Evolutionary conservation across 2,113 vertebrate species (phyloP).

Genomic region (Chelonoidis abingdonii): DNA sequence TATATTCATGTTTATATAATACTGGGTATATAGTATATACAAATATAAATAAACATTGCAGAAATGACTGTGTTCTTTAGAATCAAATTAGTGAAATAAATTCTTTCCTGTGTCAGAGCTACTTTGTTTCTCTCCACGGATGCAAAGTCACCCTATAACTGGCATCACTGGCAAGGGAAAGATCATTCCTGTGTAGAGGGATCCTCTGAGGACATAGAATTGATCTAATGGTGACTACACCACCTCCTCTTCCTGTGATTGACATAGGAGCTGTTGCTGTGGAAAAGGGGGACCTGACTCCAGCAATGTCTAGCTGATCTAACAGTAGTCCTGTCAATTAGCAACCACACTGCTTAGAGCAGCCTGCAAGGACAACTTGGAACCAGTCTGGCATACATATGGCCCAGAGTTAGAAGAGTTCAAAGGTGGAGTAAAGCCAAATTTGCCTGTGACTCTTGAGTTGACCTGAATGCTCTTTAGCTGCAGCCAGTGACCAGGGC

Average conservation of each 20-base stretch:
- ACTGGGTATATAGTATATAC: neutral
- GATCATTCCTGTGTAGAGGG: rapidly evolving
- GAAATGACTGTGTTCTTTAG: neutral
- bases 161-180: rapidly evolving
- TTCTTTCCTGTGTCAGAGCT: neutral
- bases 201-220: neutral
- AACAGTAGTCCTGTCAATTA: rapidly evolving
- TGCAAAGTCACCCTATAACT: neutral
- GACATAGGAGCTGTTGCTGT: rapidly evolving
- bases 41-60: neutral
- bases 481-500: neutral
- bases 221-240: neutral
- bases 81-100: neutral
- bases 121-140: rapidly evolving
- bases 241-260: neutral
- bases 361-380: neutral
- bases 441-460: neutral
- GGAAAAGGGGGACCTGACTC: rapidly evolving
- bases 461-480: neutral
- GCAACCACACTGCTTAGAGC: rapidly evolving
- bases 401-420: neutral
- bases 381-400: neutral
- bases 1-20: neutral
- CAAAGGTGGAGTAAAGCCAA: neutral
- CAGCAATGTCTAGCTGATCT: neutral